Evolutionary conservation across 2,113 vertebrate genomes (phyloP).

Genomic region (Erpornis zantholeuca): DNA sequence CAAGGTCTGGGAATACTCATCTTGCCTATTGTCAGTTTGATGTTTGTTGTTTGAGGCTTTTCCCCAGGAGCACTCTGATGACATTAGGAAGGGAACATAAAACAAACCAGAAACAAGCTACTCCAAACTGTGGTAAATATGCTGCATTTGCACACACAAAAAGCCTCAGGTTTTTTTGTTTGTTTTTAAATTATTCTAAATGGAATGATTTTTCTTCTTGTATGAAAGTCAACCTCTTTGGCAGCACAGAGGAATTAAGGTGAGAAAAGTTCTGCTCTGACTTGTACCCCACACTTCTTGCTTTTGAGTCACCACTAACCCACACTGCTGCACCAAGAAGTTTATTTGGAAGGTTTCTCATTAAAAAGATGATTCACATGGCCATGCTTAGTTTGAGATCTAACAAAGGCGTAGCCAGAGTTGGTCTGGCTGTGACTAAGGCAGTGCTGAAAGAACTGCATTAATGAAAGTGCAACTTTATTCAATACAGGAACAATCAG

Average conservation of each 20-base stretch:
- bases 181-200: not conserved
- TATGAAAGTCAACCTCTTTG: not conserved
- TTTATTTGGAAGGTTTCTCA: not conserved
- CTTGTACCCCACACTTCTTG: not conserved
- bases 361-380: not conserved
- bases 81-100: slow-evolving; percentile 24
- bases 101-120: slow-evolving; percentile 24
- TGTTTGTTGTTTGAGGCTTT: slow-evolving; percentile 8
- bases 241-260: not conserved
- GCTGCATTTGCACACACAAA: not conserved
- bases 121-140: slow-evolving; percentile 2
- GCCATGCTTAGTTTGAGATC: not conserved
- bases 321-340: not conserved
- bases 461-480: not conserved
- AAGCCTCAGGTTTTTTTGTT: not conserved
- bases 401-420: not conserved
- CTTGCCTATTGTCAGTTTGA: not conserved
- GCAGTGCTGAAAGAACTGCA: not conserved
- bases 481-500: not conserved
- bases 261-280: not conserved
- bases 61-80: slow-evolving; percentile 4
- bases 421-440: not conserved
- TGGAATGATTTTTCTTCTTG: not conserved
- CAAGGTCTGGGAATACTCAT: slow-evolving; percentile 11
- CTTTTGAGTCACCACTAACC: not conserved